phyloP scores from a whole-genome alignment of 2,888 invertebrate genomes.

The Limnephilus marmoratus region DNA sequence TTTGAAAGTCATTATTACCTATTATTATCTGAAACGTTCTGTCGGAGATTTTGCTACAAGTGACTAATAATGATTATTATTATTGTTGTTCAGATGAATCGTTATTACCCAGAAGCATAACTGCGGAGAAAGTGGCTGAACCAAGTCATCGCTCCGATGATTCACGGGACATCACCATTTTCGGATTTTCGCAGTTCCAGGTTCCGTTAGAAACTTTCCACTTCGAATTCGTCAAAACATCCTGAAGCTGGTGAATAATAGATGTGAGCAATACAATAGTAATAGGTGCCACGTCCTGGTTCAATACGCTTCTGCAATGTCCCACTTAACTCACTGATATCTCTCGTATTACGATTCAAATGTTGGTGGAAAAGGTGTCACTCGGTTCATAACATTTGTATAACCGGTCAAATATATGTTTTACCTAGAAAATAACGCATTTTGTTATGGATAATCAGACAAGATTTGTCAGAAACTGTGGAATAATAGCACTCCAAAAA shows the following conservation, averaged over 20 bases:
- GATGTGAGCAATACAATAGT: not conserved
- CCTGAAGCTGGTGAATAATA: not conserved
- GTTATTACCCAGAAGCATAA: constrained; percentile 2
- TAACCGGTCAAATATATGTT: not conserved
- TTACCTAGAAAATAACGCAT: no score
- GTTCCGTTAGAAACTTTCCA: constrained; percentile 26
- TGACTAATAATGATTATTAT: not conserved
- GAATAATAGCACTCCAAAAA: no score
- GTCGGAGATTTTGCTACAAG: not conserved
- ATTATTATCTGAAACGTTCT: not conserved
- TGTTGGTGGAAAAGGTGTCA: not conserved
- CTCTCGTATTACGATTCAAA: not conserved
- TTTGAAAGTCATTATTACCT: not conserved
- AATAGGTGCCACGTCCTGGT: not conserved
- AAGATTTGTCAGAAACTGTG: no score
- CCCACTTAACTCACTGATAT: not conserved
- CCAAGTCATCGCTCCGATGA: constrained; percentile 22
- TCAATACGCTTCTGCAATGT: not conserved
- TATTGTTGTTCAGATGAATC: not conserved
- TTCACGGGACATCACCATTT: constrained; percentile 17
- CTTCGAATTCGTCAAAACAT: not conserved
- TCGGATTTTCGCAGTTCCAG: not conserved
- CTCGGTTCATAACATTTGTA: not conserved
- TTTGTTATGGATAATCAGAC: no score
- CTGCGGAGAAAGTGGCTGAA: constrained; percentile 23